phyloP scores from a whole-genome alignment of 2,797 vertebrate genomes.

The Cacajao melanocephalus region DNA sequence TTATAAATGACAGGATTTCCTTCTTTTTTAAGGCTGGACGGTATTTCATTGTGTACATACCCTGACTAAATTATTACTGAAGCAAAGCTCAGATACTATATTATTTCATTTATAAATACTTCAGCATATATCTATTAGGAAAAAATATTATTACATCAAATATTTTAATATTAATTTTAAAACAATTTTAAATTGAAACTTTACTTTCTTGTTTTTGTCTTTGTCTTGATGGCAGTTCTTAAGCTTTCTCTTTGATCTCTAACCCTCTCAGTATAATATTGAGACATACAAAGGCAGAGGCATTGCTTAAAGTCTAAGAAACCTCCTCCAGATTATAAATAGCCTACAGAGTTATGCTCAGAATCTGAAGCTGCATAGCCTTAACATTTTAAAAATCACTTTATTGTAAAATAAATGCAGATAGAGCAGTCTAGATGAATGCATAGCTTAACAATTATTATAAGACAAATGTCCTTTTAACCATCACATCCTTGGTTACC shows the following conservation, averaged over 20 bases:
- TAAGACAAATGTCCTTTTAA: not conserved
- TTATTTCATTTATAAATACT: not conserved
- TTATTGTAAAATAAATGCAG: not conserved
- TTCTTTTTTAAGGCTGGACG: not conserved
- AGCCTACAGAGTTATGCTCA: not conserved
- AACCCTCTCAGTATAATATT: not conserved
- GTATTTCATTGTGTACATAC: not conserved
- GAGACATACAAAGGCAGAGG: not conserved
- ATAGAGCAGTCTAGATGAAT: not conserved
- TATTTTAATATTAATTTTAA: conserved; percentile 27
- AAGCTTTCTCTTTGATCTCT: not conserved
- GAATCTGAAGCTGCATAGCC: not conserved
- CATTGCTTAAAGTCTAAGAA: not conserved
- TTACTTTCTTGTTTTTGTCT: not conserved
- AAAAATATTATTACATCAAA: not conserved
- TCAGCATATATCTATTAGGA: not conserved
- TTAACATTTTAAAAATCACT: not conserved
- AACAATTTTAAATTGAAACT: conserved; percentile 16
- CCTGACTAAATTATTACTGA: not conserved
- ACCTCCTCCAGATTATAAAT: not conserved
- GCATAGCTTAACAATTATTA: not conserved
- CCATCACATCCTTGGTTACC: not conserved
- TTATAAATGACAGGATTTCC: not conserved
- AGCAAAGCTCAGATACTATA: not conserved
- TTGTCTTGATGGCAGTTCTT: not conserved